phyloP scores from a whole-genome alignment of 2,888 invertebrate genomes.

The Xanthia togata region DNA sequence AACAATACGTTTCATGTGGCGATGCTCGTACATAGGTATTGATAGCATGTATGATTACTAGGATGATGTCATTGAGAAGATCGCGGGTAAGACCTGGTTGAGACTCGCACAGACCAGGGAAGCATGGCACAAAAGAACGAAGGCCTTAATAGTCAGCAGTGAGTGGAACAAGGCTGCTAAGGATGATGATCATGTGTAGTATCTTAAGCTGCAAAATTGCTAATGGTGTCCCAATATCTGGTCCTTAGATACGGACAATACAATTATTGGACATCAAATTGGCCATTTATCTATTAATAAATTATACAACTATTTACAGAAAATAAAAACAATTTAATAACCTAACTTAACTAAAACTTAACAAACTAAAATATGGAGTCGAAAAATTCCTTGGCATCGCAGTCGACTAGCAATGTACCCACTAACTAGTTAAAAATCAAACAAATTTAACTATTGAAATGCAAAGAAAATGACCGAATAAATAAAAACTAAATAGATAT shows the following conservation, averaged over 20 bases:
- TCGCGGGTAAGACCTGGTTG: background rate
- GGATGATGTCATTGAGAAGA: background rate
- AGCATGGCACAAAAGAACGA: background rate
- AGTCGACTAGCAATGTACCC: too few relatives aligned
- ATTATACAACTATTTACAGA: too few relatives aligned
- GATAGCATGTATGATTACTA: background rate
- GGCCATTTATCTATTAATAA: background rate
- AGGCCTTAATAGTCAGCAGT: background rate
- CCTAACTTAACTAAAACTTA: too few relatives aligned
- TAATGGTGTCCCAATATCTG: background rate
- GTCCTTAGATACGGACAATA: too few relatives aligned
- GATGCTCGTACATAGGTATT: too few relatives aligned
- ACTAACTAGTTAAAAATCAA: background rate
- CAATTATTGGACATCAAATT: background rate
- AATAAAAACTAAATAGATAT: background rate
- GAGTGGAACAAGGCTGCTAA: background rate
- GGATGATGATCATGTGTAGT: background rate
- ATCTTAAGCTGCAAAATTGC: background rate
- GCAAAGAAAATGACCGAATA: background rate
- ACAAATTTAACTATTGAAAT: background rate
- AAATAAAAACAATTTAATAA: too few relatives aligned
- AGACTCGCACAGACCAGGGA: background rate
- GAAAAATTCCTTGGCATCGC: too few relatives aligned
- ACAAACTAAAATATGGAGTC: too few relatives aligned
- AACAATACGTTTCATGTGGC: too few relatives aligned